phyloP scores from a whole-genome alignment of 23 tunicate genomes.

The Phallusia fumigata region DNA sequence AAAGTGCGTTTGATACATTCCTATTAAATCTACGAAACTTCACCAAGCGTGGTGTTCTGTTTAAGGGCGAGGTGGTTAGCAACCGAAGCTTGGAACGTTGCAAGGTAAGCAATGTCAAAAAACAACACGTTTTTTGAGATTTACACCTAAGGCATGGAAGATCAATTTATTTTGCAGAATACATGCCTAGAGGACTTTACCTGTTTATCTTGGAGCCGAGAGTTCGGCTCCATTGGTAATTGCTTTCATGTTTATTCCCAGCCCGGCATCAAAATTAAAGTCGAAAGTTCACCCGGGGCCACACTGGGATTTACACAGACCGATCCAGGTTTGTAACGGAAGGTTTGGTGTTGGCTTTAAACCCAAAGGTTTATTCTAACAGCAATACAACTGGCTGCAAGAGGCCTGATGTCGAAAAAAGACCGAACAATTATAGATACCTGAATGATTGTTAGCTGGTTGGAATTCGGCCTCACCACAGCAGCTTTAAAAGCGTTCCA shows the following conservation, averaged over 20 bases:
- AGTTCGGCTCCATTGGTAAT: not conserved
- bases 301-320: not conserved
- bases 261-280: not conserved
- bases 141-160: too few species aligned
- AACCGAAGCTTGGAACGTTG: not conserved
- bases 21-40: not conserved
- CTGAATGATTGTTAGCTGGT: too few species aligned
- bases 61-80: not conserved
- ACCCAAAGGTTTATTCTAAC: too few species aligned
- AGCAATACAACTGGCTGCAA: too few species aligned
- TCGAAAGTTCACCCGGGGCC: constrained; percentile 2
- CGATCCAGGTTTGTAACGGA: not conserved
- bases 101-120: not conserved
- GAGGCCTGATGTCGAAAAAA: too few species aligned
- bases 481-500: too few species aligned
- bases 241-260: not conserved
- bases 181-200: not conserved
- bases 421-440: too few species aligned
- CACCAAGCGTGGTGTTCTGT: not conserved
- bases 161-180: not conserved
- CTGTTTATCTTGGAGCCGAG: not conserved
- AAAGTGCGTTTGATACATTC: not conserved
- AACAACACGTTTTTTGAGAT: too few species aligned
- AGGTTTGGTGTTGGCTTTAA: too few species aligned
- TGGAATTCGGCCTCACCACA: too few species aligned